Percentiles rank a stretch among this genome's conserved stretches.
Evolutionary conservation across 2,113 vertebrate genomes (phyloP).

Genomic region (Patagioenas fasciata): DNA sequence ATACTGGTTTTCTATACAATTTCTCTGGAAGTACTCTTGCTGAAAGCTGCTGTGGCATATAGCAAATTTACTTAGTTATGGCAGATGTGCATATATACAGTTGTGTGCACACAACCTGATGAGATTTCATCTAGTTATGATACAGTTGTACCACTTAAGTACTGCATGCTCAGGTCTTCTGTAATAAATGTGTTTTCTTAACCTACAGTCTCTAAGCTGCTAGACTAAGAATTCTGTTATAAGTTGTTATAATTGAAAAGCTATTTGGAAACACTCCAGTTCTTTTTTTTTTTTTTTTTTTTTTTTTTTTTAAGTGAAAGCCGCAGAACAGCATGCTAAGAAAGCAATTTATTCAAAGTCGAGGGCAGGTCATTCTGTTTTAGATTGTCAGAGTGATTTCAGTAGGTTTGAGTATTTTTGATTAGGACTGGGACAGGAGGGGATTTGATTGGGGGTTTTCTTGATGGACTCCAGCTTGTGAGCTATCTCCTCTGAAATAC

Average conservation of each 20-base stretch:
- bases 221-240: slow-evolving; percentile 55
- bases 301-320: slow-evolving; percentile 15
- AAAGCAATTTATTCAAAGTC: slow-evolving; percentile 17
- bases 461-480: neutral
- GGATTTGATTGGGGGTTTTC: neutral
- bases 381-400: neutral
- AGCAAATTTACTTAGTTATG: neutral
- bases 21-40: neutral
- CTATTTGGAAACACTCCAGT: slow-evolving; percentile 53
- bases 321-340: slow-evolving; percentile 34
- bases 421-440: neutral
- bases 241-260: slow-evolving; percentile 65
- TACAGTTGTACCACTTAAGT: slow-evolving; percentile 68
- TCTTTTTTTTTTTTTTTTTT: neutral
- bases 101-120: neutral
- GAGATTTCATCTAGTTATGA: slow-evolving; percentile 53
- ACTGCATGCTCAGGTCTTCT: slow-evolving; percentile 13
- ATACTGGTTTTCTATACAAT: neutral
- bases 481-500: neutral
- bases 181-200: slow-evolving; percentile 69
- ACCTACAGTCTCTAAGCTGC: slow-evolving; percentile 55
- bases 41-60: neutral
- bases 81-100: neutral
- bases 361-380: neutral
- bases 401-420: neutral